A percentile compares a stretch with the other conserved stretches of the same genome.
Conservation (phyloP, 2,797 vertebrate genomes). For the Acanthurus leucopareius region DNA sequence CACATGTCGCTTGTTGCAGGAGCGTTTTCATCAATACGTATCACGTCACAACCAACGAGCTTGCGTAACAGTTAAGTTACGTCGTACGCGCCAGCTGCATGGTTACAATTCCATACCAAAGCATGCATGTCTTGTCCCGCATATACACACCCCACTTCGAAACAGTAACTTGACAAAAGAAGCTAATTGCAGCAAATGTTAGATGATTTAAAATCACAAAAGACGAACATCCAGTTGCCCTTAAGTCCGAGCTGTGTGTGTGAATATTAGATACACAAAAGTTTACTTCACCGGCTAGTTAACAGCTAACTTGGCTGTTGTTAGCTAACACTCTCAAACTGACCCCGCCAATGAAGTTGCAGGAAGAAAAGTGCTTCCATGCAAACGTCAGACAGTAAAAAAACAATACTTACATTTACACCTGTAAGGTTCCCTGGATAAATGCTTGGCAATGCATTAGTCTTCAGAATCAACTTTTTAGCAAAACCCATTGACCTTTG, state of each 20-base stretch:
- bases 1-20: too few relatives aligned
- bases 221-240: background rate
- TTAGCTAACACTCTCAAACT: background rate
- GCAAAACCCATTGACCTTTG: constrained; percentile 26
- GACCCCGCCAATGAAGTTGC: background rate
- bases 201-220: background rate
- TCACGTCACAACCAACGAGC: background rate
- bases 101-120: background rate
- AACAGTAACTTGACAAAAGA: background rate
- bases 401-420: background rate
- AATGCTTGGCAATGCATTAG: constrained; percentile 6
- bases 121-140: background rate
- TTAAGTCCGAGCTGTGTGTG: too few relatives aligned
- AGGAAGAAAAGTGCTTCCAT: background rate
- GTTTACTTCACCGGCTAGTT: background rate
- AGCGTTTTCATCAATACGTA: background rate
- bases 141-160: too few relatives aligned
- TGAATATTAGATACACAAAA: background rate
- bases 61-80: background rate
- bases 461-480: constrained; percentile 20
- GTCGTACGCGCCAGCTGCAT: background rate
- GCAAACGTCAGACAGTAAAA: background rate
- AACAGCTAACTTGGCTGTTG: background rate
- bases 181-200: background rate
- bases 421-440: background rate